A percentile compares a stretch with the other conserved stretches of the same genome.
Conservation (phyloP, 2,888 invertebrate genomes). For the Thymelicus sylvestris region DNA sequence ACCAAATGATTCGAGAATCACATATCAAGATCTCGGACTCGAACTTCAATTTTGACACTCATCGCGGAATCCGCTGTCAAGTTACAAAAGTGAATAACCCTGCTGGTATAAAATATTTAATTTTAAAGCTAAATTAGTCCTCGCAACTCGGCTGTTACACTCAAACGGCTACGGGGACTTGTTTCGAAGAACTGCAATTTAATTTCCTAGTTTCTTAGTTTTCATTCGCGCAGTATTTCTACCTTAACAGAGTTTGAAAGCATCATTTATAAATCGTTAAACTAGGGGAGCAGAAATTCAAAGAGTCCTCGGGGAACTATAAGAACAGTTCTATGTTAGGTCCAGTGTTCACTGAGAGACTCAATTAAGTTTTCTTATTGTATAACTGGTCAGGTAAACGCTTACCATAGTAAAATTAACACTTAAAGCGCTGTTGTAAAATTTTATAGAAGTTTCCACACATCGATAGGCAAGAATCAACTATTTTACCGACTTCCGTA, state of each 20-base stretch:
- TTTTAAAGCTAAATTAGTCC: conserved; percentile 24
- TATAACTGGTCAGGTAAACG: background rate
- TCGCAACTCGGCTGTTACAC: conserved; percentile 21
- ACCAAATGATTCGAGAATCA: no score
- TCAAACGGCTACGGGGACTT: background rate
- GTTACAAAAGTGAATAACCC: no score
- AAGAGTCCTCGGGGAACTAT: conserved; percentile 30
- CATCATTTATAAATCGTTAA: conserved; percentile 47
- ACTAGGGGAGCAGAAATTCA: conserved; percentile 26
- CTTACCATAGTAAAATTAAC: no score
- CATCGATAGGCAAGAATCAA: no score
- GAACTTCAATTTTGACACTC: no score
- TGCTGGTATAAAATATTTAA: conserved; percentile 14
- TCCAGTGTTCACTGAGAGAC: conserved; percentile 16
- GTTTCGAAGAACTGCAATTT: conserved; percentile 32
- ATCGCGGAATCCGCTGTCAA: no score
- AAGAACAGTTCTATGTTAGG: conserved; percentile 4
- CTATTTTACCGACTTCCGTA: no score
- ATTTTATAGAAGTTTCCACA: no score
- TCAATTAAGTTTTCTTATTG: conserved; percentile 21
- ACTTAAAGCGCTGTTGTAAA: no score
- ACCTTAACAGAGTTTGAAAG: conserved; percentile 43
- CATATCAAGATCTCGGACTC: no score
- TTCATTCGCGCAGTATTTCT: conserved; percentile 41
- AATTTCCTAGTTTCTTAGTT: conserved; percentile 33